Base-by-base conservation (phyloP, 2,113 vertebrate species). In the Barnardius zonarius region DNA sequence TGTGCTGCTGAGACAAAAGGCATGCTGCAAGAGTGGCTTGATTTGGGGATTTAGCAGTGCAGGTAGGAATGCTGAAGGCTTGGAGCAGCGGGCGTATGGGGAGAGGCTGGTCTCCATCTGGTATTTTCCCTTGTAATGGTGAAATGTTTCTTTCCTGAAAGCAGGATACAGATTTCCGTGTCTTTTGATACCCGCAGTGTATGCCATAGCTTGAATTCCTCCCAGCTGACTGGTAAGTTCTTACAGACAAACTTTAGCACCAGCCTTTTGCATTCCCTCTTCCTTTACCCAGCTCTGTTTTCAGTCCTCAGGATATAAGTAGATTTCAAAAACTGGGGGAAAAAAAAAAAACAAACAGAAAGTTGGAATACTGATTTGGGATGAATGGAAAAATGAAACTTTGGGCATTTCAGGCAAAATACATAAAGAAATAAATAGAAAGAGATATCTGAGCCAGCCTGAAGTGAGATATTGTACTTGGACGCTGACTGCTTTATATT, bases 51-150 rank as follows among this genome's bases (percentile, higher is more conserved):
- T 93, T 87, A 78, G 66, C 59, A 75, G 51, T 1, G 25, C 61
- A 82, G 77, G 81, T 75, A 89, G 78, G 93, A 95, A 94, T 93
- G 89, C 37, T 69, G 73, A 57, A n/a, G 91, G 15, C 43, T 87
- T 2, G 1, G 18, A 4, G 30, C 6, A 31, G 63, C 2, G 2
- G 17, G 31, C 11, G 33, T 3, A 13, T 3, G 62, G 39, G 28
- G 28, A 28, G 30, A 13, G 10, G 31, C n/a, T 61, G 43, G 25
- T 82, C 30, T 79, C 61, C 55, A 75, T 63, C 61, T 4, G 0
- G 14, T 28, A 7, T 75, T 91, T 83, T 51, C 17, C 37, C 72
- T 52, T 49, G 33, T 23, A 62, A 30, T 1, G 2, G 39, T 76
- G 74, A 75, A 78, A 75, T 24, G 14, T 37, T 82, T 80, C 44